Evolutionary conservation across 2,888 invertebrate genomes (phyloP).

Genomic region (Cremastinae sp.): DNA sequence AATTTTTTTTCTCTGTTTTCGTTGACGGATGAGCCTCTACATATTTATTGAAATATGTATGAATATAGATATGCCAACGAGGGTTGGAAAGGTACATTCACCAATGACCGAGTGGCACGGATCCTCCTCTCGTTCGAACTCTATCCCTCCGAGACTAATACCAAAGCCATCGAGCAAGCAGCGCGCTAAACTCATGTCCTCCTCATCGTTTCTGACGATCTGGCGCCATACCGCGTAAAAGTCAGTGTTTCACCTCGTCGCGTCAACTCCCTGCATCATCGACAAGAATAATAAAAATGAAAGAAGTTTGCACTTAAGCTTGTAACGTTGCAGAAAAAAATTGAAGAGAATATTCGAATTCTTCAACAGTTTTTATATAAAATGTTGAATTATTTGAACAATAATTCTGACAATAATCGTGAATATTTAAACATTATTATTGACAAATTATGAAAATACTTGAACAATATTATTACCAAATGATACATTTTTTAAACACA

Average conservation of each 20-base stretch:
- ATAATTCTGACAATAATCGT: too few relatives aligned
- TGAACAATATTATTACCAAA: too few relatives aligned
- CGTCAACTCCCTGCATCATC: slow-evolving; percentile 16
- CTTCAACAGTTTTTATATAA: too few relatives aligned
- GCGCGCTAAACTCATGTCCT: slow-evolving; percentile 41
- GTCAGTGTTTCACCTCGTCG: slow-evolving; percentile 34
- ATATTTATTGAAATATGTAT: slow-evolving; percentile 44
- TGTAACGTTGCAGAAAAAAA: too few relatives aligned
- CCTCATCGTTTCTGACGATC: slow-evolving; percentile 53
- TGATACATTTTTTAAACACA: too few relatives aligned
- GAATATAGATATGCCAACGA: slow-evolving; percentile 63
- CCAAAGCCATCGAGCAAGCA: slow-evolving; percentile 8
- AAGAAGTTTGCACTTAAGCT: too few relatives aligned
- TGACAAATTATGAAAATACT: too few relatives aligned
- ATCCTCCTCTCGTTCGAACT: slow-evolving; percentile 71
- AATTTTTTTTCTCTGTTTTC: too few relatives aligned
- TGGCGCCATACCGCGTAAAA: slow-evolving; percentile 28
- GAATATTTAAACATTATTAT: too few relatives aligned
- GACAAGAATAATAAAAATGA: too few relatives aligned
- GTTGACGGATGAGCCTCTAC: slow-evolving; percentile 18
- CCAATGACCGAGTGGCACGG: slow-evolving; percentile 80
- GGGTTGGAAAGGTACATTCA: slow-evolving; percentile 76
- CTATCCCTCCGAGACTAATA: slow-evolving; percentile 57
- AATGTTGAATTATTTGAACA: too few relatives aligned
- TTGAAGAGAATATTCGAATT: too few relatives aligned